Conservation (phyloP, 1,140 invertebrate species). For the Neomicropteryx cornuta region DNA sequence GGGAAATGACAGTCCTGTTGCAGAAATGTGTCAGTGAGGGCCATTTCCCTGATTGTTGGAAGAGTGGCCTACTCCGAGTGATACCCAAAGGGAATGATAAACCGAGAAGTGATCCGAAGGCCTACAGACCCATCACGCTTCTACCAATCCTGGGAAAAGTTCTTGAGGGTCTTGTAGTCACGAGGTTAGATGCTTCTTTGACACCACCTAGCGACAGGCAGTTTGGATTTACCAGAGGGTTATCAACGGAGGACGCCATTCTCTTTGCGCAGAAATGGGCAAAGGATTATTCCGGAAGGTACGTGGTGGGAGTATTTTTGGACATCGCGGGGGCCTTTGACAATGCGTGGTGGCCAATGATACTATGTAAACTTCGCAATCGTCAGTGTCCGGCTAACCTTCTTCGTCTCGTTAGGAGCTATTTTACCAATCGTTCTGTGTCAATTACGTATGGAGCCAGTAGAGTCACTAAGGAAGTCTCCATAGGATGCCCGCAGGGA, state of each 20-base stretch:
- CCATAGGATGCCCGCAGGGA: slow-evolving; percentile 33
- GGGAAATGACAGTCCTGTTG: slow-evolving; percentile 12
- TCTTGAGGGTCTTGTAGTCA: slow-evolving; percentile 22
- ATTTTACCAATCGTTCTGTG: slow-evolving; percentile 20
- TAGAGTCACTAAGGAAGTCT: slow-evolving; percentile 11
- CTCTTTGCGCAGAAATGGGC: slow-evolving; percentile 9
- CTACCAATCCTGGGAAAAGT: slow-evolving; percentile 27
- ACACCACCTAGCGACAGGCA: slow-evolving; percentile 17
- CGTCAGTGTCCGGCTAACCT: slow-evolving; percentile 15
- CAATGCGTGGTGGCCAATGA: slow-evolving; percentile 26
- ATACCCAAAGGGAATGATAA: slow-evolving; percentile 24
- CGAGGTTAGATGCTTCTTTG: slow-evolving; percentile 12
- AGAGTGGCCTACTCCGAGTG: slow-evolving; percentile 19
- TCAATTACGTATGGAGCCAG: slow-evolving; percentile 8
- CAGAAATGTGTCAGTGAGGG: slow-evolving; percentile 16
- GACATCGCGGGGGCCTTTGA: slow-evolving; percentile 37
- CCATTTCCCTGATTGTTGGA: slow-evolving; percentile 26
- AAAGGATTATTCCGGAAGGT: slow-evolving; percentile 7
- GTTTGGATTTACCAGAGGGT: slow-evolving; percentile 18
- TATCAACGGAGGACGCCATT: slow-evolving; percentile 27
- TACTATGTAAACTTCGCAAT: slow-evolving; percentile 15
- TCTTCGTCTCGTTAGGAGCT: slow-evolving; percentile 18
- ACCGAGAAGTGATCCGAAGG: slow-evolving; percentile 18
- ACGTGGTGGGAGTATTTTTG: slow-evolving; percentile 21
- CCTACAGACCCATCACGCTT: slow-evolving; percentile 29